Base-by-base conservation (phyloP, 2,888 invertebrate genomes). In the Tiliacea citrago region DNA sequence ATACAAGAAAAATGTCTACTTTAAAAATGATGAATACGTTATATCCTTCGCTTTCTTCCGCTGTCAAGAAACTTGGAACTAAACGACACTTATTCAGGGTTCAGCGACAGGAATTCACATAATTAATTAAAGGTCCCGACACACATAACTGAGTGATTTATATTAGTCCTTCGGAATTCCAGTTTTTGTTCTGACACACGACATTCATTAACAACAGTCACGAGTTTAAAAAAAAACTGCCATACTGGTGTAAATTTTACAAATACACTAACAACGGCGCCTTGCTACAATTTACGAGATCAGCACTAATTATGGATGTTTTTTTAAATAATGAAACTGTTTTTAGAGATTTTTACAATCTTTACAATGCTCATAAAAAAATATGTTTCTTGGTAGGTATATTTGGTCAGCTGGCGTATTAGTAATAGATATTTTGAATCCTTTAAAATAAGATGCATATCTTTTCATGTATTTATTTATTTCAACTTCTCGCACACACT, bases 141-240 rank as follows among this genome's bases (percentile, higher is more conserved):
- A 90, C 89, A 90, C 91, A 90, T 88, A 92, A 88, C 92, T 88
- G 82, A 84, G 90, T 93, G 93, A 96, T 95, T 95, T 95, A 96
- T 94, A 92, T 90, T 89, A 82, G 77, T 87, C 87, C 85, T 85
- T 77, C 78, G 83, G 92, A 90, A 92, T 93, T 90, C 88, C 75
- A 82, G 90, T 96, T 96, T 96, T 96, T 96, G 94, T 90, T 71
- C 12, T 79, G 94, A 91, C 95, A 94, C 95, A 93, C 95, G 95
- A 92, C 94, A 90, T 90, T 91, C 92, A 94, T 95, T 95, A 94
- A 90, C 90, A 85, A 79, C 51, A 75, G 83, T 86, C 81, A 79
- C 72, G 69, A 72, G 73, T 75, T 70, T 75, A 72, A 79, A 85
- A 79, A 88, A 89, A 90, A 90, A 86, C 53, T 86, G 61, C 67